Evolutionary conservation across 1,140 invertebrate genomes (phyloP).

Genomic region (Hormaphis cornu): DNA sequence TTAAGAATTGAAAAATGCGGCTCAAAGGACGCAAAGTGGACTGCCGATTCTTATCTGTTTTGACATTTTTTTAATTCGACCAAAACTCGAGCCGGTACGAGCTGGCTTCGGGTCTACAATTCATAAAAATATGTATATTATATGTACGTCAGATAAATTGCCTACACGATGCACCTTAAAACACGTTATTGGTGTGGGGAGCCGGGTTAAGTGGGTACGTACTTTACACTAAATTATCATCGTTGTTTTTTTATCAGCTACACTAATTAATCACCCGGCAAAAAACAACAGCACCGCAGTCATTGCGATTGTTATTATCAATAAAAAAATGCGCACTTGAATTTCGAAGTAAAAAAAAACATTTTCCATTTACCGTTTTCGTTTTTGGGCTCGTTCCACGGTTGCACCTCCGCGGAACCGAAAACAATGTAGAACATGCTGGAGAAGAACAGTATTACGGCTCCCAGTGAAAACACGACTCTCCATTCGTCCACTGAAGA

Average conservation of each 20-base stretch:
- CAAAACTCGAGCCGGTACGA: too few relatives aligned
- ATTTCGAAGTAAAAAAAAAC: too few relatives aligned
- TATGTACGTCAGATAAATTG: too few relatives aligned
- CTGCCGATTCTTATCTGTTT: too few relatives aligned
- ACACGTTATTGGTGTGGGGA: neutral
- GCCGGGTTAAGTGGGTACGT: neutral
- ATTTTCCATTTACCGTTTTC: neutral
- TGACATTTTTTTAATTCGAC: too few relatives aligned
- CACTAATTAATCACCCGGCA: neutral
- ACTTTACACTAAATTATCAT: neutral
- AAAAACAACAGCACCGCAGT: neutral
- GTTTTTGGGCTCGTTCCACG: slow-evolving; percentile 42
- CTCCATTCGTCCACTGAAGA: slow-evolving; percentile 47
- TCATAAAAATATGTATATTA: too few relatives aligned
- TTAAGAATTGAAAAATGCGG: too few relatives aligned
- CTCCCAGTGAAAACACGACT: slow-evolving; percentile 49
- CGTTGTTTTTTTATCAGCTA: neutral
- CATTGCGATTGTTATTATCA: neutral
- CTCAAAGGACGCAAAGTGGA: too few relatives aligned
- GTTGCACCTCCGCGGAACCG: slow-evolving; percentile 43
- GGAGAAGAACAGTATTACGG: slow-evolving; percentile 45
- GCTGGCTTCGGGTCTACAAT: too few relatives aligned
- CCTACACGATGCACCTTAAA: too few relatives aligned
- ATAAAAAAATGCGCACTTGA: neutral
- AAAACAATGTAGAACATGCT: slow-evolving; percentile 48